phyloP scores from a whole-genome alignment of 1,140 invertebrate species.

The Heliconius nattereri region DNA sequence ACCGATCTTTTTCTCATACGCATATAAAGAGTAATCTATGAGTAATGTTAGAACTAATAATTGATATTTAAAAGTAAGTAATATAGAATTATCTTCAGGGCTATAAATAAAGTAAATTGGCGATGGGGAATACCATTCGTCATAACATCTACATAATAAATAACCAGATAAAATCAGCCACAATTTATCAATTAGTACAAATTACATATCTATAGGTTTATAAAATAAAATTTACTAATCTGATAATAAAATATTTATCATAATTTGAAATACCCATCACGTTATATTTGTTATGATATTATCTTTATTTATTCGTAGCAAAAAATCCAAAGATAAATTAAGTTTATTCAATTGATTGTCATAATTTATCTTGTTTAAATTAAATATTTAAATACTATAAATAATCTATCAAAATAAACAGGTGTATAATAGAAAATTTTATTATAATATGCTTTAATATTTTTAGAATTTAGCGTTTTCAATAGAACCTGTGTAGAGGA shows the following conservation, averaged over 20 bases:
- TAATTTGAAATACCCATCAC: slow-evolving; percentile 6
- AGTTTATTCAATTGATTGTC: neutral
- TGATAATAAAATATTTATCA: neutral
- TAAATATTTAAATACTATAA: neutral
- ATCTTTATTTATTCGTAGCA: neutral
- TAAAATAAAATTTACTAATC: neutral
- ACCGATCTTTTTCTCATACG: too few species aligned
- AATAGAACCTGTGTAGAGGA: neutral
- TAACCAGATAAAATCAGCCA: neutral
- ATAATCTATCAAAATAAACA: slow-evolving; percentile 1
- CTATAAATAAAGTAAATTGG: neutral
- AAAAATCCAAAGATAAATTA: neutral
- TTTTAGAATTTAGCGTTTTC: neutral
- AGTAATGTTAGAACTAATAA: too few species aligned
- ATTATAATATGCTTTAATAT: too few species aligned
- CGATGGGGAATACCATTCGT: neutral
- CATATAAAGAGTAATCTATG: too few species aligned
- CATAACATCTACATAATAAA: neutral
- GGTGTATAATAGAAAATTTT: neutral
- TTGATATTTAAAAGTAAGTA: too few species aligned
- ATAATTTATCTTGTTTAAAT: neutral
- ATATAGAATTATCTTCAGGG: neutral
- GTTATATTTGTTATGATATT: neutral
- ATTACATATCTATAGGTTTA: neutral
- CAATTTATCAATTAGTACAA: neutral